Evolutionary conservation across 2,888 invertebrate species (phyloP).

Genomic region (Sarcophaga caerulescens): DNA sequence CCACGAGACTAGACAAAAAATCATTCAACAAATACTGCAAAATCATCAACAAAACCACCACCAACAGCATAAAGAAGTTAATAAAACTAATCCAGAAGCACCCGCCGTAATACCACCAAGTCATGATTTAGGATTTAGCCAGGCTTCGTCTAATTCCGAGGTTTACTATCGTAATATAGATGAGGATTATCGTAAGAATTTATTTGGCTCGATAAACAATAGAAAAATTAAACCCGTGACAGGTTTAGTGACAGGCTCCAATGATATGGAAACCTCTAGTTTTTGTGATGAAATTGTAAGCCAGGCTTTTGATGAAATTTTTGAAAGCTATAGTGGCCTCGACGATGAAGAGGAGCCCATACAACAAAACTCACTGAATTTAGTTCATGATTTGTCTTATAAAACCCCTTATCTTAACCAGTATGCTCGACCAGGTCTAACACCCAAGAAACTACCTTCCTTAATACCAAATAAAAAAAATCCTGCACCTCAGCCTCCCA

Average conservation of each 20-base stretch:
- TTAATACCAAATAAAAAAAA: conserved; percentile 70
- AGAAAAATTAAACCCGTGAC: conserved; percentile 18
- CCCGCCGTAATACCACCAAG: conserved; percentile 23
- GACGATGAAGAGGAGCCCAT: conserved; percentile 73
- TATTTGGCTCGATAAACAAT: conserved; percentile 75
- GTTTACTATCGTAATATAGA: conserved; percentile 71
- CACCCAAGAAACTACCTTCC: conserved; percentile 73
- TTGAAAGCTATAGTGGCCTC: conserved; percentile 75
- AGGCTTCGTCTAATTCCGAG: conserved; percentile 70
- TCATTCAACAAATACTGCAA: conserved; percentile 75
- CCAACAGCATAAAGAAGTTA: conserved; percentile 59
- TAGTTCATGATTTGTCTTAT: conserved; percentile 26
- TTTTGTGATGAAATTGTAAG: conserved; percentile 78
- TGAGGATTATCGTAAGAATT: conserved; percentile 79
- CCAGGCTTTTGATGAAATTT: conserved; percentile 79
- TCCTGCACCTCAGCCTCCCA: conserved; percentile 73
- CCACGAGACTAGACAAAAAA: conserved; percentile 77
- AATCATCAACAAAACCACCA: conserved; percentile 62
- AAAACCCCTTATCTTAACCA: conserved; percentile 67
- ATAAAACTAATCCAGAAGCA: background rate
- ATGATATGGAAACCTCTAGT: conserved; percentile 50
- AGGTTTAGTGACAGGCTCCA: background rate
- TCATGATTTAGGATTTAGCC: conserved; percentile 68
- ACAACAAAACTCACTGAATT: conserved; percentile 40
- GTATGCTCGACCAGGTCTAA: conserved; percentile 70